Conservation (phyloP, 2,888 invertebrate species). For the Scaptomyza polygonia region DNA sequence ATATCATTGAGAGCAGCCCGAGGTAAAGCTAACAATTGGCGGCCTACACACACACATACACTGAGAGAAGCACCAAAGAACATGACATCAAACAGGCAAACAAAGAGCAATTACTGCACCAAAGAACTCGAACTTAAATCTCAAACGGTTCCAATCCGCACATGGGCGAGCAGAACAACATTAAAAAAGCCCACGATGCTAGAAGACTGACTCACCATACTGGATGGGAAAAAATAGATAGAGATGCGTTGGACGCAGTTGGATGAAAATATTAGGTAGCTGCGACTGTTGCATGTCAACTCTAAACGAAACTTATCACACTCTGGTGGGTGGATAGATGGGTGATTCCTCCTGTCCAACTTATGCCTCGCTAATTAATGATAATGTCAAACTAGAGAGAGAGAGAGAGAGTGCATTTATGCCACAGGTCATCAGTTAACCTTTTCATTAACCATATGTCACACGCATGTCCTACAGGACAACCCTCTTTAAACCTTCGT, state of each 20-base stretch:
- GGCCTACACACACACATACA: conserved; percentile 58
- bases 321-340: background rate
- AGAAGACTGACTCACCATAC: conserved; percentile 60
- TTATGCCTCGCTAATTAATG: conserved; percentile 60
- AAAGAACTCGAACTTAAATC: conserved; percentile 30
- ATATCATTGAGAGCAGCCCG: conserved; percentile 62
- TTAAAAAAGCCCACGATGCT: conserved; percentile 53
- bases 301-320: conserved; percentile 62
- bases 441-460: conserved; percentile 80
- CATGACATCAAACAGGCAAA: conserved; percentile 78
- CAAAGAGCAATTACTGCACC: conserved; percentile 69
- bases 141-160: conserved; percentile 39
- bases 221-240: conserved; percentile 25
- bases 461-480: conserved; percentile 68
- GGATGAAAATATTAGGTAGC: conserved; percentile 15
- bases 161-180: conserved; percentile 63
- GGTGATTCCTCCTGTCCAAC: conserved; percentile 10
- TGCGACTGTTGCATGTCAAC: conserved; percentile 67
- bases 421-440: conserved; percentile 72
- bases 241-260: conserved; percentile 66
- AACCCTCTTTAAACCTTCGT: conserved; percentile 34
- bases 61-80: conserved; percentile 59
- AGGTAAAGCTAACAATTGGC: conserved; percentile 40
- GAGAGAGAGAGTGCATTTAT: conserved; percentile 8
- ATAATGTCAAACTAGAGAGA: conserved; percentile 39